These are phyloP conservation scores for Apolygus lucorum DNA, from an alignment of 1,140 invertebrate species.

Conservation along the genomic window DNA sequence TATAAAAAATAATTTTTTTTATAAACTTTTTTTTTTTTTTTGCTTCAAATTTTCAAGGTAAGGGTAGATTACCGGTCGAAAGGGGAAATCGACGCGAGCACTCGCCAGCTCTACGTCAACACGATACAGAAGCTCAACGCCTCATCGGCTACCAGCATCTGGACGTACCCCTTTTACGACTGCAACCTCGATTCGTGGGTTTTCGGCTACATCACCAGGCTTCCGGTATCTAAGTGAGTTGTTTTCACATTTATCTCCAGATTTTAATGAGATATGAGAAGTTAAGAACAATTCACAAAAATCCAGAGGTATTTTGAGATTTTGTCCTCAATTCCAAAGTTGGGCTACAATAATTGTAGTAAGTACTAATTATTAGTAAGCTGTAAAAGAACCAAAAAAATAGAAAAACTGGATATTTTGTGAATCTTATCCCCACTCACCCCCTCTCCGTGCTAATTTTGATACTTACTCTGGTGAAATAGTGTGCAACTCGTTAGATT, in stretches of 20 bases:
- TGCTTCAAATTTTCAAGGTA: neutral
- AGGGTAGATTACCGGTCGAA: constrained; percentile 11
- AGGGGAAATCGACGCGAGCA: neutral
- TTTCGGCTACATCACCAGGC: constrained; percentile 26
- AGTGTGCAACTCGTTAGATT: too few relatives aligned
- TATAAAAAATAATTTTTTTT: neutral
- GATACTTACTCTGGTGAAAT: too few relatives aligned
- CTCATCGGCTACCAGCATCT: constrained; percentile 21
- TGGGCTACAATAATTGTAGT: too few relatives aligned
- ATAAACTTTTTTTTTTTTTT: neutral
- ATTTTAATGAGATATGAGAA: too few relatives aligned
- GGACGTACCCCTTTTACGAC: constrained; percentile 31
- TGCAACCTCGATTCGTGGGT: constrained; percentile 29
- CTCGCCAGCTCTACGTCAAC: constrained; percentile 18
- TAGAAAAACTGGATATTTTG: too few relatives aligned
- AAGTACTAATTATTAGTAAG: too few relatives aligned
- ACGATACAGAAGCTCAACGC: constrained; percentile 18
- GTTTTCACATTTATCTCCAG: neutral
- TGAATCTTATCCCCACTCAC: too few relatives aligned
- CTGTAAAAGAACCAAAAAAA: too few relatives aligned
- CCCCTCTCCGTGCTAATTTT: too few relatives aligned
- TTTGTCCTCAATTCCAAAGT: too few relatives aligned
- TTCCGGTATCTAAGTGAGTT: constrained; percentile 15
- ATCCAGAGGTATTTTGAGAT: too few relatives aligned
- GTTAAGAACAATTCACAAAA: too few relatives aligned